phyloP scores from a whole-genome alignment of 2,797 vertebrate genomes.

The Characodon lateralis region DNA sequence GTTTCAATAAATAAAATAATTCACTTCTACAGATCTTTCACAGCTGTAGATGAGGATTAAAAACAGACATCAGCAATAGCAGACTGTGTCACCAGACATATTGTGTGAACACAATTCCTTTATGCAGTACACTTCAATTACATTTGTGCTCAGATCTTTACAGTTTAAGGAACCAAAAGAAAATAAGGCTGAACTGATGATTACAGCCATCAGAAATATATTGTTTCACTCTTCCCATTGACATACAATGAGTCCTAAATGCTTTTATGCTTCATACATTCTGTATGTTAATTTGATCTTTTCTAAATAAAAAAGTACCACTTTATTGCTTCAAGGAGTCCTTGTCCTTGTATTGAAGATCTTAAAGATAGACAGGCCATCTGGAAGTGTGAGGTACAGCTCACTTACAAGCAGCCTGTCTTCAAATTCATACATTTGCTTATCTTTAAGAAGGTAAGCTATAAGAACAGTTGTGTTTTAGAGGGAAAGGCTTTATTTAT shows the following conservation, averaged over 20 bases:
- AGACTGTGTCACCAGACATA: slow-evolving; percentile 8
- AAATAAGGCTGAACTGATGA: background rate
- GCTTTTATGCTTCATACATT: slow-evolving; percentile 24
- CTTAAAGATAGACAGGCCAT: slow-evolving; percentile 37
- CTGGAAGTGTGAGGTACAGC: slow-evolving; percentile 42
- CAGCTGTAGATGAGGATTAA: background rate
- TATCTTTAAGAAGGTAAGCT: slow-evolving; percentile 23
- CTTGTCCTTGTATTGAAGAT: slow-evolving; percentile 28
- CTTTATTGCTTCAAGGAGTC: slow-evolving; percentile 25
- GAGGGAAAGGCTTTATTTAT: slow-evolving; percentile 17
- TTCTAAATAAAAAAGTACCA: slow-evolving; percentile 26
- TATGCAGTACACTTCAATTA: background rate
- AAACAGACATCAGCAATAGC: slow-evolving; percentile 8
- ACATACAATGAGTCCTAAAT: background rate
- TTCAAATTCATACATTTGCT: slow-evolving; percentile 21
- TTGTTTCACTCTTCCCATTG: slow-evolving; percentile 7
- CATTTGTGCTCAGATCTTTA: background rate
- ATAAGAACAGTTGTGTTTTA: slow-evolving; percentile 10
- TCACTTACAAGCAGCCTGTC: slow-evolving; percentile 20
- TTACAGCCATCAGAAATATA: background rate
- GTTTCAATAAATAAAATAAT: background rate
- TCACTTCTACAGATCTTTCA: background rate
- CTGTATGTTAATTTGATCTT: background rate
- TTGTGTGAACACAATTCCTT: background rate
- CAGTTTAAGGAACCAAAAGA: slow-evolving; percentile 10